Evolutionary conservation across 1,140 invertebrate genomes (phyloP).

Genomic region (Anoplolepis gracilipes): DNA sequence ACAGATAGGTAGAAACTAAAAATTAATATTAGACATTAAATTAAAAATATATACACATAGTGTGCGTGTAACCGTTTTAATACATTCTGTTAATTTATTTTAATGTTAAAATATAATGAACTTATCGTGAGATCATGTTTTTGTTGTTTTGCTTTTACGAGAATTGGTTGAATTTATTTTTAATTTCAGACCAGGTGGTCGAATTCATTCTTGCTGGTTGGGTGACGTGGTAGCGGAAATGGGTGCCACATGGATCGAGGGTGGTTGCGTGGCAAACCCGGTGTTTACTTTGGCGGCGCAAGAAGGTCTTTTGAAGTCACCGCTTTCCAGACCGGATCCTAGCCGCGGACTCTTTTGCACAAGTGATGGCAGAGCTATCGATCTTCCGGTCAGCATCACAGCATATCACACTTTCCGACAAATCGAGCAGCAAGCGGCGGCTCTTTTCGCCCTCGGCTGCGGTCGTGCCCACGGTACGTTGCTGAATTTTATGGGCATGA

Average conservation of each 20-base stretch:
- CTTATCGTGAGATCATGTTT: background rate
- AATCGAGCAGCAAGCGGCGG: slow-evolving; percentile 88
- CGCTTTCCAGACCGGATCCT: slow-evolving; percentile 83
- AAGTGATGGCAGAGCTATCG: slow-evolving; percentile 89
- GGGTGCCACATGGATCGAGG: slow-evolving; percentile 89
- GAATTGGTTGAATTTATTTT: background rate
- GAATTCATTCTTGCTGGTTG: slow-evolving; percentile 91
- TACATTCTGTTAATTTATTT: background rate
- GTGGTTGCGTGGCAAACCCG: slow-evolving; percentile 88
- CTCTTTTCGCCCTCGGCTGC: slow-evolving; percentile 87
- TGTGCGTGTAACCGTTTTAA: background rate
- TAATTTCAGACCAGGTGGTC: slow-evolving; percentile 87
- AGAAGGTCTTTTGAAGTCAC: slow-evolving; percentile 87
- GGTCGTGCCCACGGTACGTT: slow-evolving; percentile 87
- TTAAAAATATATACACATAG: background rate
- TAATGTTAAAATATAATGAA: background rate
- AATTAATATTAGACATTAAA: slow-evolving; percentile 15
- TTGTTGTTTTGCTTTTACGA: too few species aligned
- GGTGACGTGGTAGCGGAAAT: slow-evolving; percentile 91
- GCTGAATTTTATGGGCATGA: slow-evolving; percentile 88
- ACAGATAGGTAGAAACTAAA: slow-evolving; percentile 87
- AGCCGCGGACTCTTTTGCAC: slow-evolving; percentile 88
- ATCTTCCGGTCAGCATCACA: slow-evolving; percentile 87
- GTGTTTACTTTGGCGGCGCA: slow-evolving; percentile 89
- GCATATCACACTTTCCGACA: slow-evolving; percentile 88